phyloP scores from a whole-genome alignment of 1,140 invertebrate species.

The Tenebrio molitor region DNA sequence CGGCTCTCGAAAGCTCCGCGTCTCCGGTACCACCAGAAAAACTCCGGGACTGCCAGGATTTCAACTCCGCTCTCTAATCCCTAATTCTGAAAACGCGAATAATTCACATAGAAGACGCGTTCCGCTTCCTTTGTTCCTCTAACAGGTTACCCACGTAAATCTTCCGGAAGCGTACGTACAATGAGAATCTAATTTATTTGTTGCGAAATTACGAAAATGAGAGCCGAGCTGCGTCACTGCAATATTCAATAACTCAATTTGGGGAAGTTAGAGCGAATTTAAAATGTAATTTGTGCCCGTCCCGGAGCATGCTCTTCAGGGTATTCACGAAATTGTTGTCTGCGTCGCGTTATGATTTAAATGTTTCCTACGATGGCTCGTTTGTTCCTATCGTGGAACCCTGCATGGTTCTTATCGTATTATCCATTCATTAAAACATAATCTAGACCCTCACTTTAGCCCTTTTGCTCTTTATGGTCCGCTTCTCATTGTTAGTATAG shows the following conservation, averaged over 20 bases:
- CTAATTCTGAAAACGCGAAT: background rate
- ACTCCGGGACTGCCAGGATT: too few species aligned
- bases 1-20: too few species aligned
- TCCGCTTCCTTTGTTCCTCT: background rate
- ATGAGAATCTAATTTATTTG: conserved; percentile 27
- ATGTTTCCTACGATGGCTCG: too few species aligned
- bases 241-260: conserved; percentile 33
- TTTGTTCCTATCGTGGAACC: too few species aligned
- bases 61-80: too few species aligned
- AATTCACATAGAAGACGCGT: background rate
- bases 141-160: conserved; percentile 15
- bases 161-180: background rate
- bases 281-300: conserved; percentile 17
- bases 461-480: too few species aligned
- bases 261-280: conserved; percentile 14
- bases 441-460: too few species aligned
- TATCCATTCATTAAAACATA: too few species aligned
- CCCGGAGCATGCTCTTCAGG: background rate
- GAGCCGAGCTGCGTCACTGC: background rate
- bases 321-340: background rate
- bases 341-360: too few species aligned
- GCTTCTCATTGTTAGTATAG: too few species aligned
- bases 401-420: too few species aligned
- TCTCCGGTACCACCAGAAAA: background rate
- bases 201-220: conserved; percentile 21